These are phyloP conservation scores for Atherix ibis DNA, from an alignment of 2,888 invertebrate genomes.

Conservation along the genomic window DNA sequence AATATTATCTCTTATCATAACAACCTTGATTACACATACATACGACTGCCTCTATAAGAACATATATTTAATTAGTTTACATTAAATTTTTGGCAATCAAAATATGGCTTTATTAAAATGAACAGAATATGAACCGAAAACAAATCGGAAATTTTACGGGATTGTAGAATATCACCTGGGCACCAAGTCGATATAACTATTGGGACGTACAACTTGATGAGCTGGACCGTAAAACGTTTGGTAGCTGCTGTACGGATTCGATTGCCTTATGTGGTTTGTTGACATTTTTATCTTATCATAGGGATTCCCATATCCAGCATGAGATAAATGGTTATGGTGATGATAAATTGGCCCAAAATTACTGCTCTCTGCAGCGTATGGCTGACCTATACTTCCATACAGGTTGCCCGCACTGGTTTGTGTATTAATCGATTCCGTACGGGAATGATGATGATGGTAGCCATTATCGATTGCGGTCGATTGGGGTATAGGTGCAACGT, in stretches of 20 bases:
- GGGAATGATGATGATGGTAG: slow-evolving; percentile 6
- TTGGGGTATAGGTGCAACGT: slow-evolving; percentile 5
- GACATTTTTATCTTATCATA: slow-evolving; percentile 31
- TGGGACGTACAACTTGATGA: slow-evolving; percentile 11
- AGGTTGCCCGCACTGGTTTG: slow-evolving; percentile 3
- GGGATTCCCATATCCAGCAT: slow-evolving; percentile 22
- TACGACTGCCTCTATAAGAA: no score
- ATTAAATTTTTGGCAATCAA: no score
- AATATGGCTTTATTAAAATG: no score
- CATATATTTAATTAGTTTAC: no score
- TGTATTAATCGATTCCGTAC: slow-evolving; percentile 5
- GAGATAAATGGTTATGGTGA: slow-evolving; percentile 23
- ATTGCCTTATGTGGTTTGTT: slow-evolving; percentile 14
- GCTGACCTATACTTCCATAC: slow-evolving; percentile 21
- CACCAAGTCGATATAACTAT: slow-evolving; percentile 25
- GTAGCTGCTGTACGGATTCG: slow-evolving; percentile 25
- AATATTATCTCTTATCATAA: no score
- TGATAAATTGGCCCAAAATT: slow-evolving; percentile 33
- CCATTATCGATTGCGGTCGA: slow-evolving; percentile 3
- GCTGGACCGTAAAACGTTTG: slow-evolving; percentile 14
- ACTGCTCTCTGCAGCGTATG: slow-evolving; percentile 27
- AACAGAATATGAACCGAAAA: no score
- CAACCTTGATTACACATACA: no score
- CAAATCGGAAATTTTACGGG: no score
- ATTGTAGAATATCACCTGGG: slow-evolving; percentile 30